phyloP scores from a whole-genome alignment of 2,113 vertebrate species.

The Apodemus sylvaticus region DNA sequence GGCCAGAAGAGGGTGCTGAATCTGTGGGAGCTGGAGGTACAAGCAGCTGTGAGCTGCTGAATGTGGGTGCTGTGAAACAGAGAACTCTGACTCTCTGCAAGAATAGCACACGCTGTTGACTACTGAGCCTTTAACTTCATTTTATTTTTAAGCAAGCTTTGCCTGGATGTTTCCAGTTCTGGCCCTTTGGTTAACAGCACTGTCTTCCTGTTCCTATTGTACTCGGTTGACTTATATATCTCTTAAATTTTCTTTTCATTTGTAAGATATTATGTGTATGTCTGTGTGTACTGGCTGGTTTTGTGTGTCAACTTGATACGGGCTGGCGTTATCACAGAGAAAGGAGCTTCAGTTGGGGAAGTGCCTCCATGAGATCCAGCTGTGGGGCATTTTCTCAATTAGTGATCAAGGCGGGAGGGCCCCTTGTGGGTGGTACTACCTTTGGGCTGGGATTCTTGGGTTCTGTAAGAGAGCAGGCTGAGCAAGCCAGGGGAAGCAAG shows the following conservation, averaged over 20 bases:
- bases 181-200: background rate
- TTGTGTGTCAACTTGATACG: too few relatives aligned
- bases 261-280: background rate
- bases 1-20: background rate
- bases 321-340: too few relatives aligned
- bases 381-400: too few relatives aligned
- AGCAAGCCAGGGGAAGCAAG: too few relatives aligned
- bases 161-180: background rate
- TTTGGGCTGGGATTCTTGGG: too few relatives aligned
- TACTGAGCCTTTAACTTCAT: background rate
- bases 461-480: too few relatives aligned
- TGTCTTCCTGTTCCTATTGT: background rate
- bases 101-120: too few relatives aligned
- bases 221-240: background rate
- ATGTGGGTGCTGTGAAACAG: background rate
- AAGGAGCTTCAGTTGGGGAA: too few relatives aligned
- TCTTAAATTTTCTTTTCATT: background rate
- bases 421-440: too few relatives aligned
- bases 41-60: background rate
- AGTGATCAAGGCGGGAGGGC: too few relatives aligned
- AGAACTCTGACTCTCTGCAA: background rate
- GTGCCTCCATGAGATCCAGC: too few relatives aligned
- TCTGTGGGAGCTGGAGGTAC: background rate
- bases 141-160: background rate
- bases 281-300: background rate